A percentile compares a stretch with the other conserved stretches of the same genome.
phyloP scores from a whole-genome alignment of 1,140 invertebrate genomes.

The Penaeus vannamei region DNA sequence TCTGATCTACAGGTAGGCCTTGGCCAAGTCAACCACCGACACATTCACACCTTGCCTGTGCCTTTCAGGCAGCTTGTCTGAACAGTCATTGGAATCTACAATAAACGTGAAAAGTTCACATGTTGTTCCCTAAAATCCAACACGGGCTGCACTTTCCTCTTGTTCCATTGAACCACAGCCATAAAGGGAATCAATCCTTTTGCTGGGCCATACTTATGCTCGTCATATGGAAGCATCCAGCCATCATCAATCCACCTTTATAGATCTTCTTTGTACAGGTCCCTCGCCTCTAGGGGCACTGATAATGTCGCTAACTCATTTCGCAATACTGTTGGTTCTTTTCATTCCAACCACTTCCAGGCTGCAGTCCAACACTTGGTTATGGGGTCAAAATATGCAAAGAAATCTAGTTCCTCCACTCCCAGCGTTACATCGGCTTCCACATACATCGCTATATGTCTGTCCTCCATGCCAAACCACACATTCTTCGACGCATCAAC shows the following conservation, averaged over 20 bases:
- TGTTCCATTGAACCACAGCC: conserved; percentile 39
- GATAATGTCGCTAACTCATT: conserved; percentile 21
- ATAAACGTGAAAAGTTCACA: too few relatives aligned
- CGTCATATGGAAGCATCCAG: too few relatives aligned
- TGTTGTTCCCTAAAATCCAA: too few relatives aligned
- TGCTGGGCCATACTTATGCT: not conserved
- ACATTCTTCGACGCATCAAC: not conserved
- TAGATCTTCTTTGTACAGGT: not conserved
- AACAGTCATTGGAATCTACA: too few relatives aligned
- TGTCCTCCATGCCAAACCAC: not conserved
- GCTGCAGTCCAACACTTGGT: not conserved
- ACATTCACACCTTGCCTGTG: not conserved
- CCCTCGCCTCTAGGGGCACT: conserved; percentile 6
- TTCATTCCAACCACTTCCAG: conserved; percentile 44
- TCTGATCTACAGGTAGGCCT: too few relatives aligned
- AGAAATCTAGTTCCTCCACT: conserved; percentile 40
- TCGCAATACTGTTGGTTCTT: not conserved
- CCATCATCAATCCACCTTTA: too few relatives aligned
- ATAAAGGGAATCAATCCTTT: conserved; percentile 44
- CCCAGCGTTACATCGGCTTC: not conserved
- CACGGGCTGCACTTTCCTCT: conserved; percentile 26
- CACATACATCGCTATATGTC: not conserved
- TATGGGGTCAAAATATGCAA: not conserved
- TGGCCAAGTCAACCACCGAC: too few relatives aligned
- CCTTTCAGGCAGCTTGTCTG: not conserved